Conservation (phyloP, 2,797 vertebrate genomes). For the Pachyuromys duprasi region DNA sequence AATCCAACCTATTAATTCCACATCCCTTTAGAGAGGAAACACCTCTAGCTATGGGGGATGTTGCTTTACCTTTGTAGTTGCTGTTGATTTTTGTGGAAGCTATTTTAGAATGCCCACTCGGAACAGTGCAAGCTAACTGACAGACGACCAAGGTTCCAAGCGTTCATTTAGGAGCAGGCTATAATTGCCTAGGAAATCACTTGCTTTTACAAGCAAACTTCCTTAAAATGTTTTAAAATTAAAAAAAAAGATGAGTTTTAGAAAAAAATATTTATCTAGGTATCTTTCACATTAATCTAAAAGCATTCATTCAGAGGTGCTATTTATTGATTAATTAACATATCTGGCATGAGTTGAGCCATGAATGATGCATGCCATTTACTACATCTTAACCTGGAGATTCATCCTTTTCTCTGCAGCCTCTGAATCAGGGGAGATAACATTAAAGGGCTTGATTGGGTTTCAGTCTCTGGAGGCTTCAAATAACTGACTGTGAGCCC, state of each 20-base stretch:
- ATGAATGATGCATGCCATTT: neutral
- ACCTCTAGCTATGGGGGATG: neutral
- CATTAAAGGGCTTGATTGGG: slow-evolving; percentile 36
- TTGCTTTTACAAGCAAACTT: slow-evolving; percentile 8
- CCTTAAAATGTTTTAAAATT: neutral
- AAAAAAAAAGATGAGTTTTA: neutral
- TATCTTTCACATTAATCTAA: neutral
- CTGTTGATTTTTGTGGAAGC: slow-evolving; percentile 73
- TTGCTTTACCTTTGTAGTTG: neutral
- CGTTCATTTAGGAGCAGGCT: neutral
- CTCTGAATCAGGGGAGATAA: neutral
- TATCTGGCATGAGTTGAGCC: neutral
- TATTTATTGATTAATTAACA: neutral
- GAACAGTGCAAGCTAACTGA: slow-evolving; percentile 33
- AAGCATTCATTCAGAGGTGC: neutral
- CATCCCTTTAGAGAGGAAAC: neutral
- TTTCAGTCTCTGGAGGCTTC: neutral
- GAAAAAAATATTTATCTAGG: neutral
- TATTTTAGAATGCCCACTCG: slow-evolving; percentile 59
- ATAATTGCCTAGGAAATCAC: neutral
- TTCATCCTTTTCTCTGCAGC: neutral
- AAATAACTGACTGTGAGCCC: neutral
- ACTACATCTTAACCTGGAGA: neutral
- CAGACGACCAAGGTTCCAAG: neutral
- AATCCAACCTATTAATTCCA: neutral